Evolutionary conservation across 2,888 invertebrate species (phyloP).

Genomic region (Eristalinus sepulchralis): DNA sequence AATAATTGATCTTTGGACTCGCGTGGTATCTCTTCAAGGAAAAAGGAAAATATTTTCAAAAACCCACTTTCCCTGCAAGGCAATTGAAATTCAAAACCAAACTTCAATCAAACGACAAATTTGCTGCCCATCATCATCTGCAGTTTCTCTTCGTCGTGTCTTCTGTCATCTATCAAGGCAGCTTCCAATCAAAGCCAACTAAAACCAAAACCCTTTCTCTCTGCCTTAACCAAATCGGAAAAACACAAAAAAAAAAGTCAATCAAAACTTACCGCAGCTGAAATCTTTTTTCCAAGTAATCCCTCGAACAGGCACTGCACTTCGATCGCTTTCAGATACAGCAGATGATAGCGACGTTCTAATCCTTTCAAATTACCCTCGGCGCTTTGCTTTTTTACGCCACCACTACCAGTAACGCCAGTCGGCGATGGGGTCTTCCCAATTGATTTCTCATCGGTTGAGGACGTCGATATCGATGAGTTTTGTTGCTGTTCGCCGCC

Average conservation of each 20-base stretch:
- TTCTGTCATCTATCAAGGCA: no score
- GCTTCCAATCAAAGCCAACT: no score
- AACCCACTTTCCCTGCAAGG: no score
- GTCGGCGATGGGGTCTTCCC: conserved; percentile 74
- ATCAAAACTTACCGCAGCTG: conserved; percentile 83
- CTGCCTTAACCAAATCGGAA: not conserved
- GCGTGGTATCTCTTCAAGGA: no score
- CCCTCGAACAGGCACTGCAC: conserved; percentile 95
- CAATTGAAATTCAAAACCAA: no score
- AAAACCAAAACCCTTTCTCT: not conserved
- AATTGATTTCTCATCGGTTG: conserved; percentile 73
- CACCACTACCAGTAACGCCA: conserved; percentile 73
- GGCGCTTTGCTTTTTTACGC: conserved; percentile 66
- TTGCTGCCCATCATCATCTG: no score
- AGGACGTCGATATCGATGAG: conserved; percentile 75
- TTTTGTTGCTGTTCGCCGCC: conserved; percentile 70
- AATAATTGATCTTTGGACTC: no score
- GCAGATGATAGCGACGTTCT: conserved; percentile 93
- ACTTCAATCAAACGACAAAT: no score
- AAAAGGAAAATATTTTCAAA: no score
- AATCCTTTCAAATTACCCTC: conserved; percentile 83
- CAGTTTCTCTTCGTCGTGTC: no score
- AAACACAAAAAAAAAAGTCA: not conserved
- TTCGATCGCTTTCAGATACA: conserved; percentile 94
- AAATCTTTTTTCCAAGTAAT: conserved; percentile 86